Evolutionary conservation across 2,797 vertebrate species (phyloP), one percentile per base, ranked within the genome.

Genomic region (Typhlichthys eigenmanni): DNA sequence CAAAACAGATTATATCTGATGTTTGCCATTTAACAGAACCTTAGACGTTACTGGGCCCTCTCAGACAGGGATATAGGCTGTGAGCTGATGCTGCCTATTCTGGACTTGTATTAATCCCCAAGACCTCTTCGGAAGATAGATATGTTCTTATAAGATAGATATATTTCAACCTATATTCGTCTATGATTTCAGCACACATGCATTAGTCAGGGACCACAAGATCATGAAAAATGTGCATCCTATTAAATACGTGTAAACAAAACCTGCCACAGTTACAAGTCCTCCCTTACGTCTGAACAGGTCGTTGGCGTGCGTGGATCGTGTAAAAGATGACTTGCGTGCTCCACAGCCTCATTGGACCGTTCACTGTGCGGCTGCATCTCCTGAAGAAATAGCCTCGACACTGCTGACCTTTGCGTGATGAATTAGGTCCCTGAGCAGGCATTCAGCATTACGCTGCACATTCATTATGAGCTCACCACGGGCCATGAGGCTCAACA

Each of bases 371-470:
- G 80, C 67, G 76, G 74, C 73, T 75, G 58, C 63, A 73, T 82
- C 79, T 81, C 79, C 50, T 8, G 29, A 69, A 84, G 60, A 87
- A 89, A 88, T 68, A 51, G 54, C 74, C 78, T 74, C 80, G 84
- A 84, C 89, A 88, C 70, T 66, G 50, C 68, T 82, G 84, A 78
- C 87, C 83, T 87, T 85, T 85, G 56, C 62, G 71, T 89, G 86
- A 90, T 88, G 80, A 87, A 88, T 88, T 76, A 84, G 75, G 69
- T 87, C 82, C 74, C 79, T 64, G 32, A 79, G 71, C 79, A 75
- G 86, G 68, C 62, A 62, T 64, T 71, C 69, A 74, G 58, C 79
- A 70, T 82, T 74, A 77, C 68, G 61, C 55, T 71, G 62, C 77
- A 78, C 80, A 83, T 84, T 86, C 71, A 85, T 86, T 87, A 84